These are phyloP conservation scores for Felis chaus DNA, from an alignment of 2,113 vertebrate species.

Conservation along the genomic window DNA sequence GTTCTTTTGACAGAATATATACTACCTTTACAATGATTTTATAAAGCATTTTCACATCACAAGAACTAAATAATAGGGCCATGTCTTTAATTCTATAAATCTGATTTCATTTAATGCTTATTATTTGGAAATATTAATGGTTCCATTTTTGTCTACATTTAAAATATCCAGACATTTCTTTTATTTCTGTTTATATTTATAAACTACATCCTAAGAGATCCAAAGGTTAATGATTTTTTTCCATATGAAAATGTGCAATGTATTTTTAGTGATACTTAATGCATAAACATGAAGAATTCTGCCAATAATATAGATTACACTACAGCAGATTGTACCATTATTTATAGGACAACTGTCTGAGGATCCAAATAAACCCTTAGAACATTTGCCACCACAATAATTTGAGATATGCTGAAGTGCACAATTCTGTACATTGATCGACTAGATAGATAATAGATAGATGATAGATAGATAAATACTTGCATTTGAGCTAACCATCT, in stretches of 20 bases:
- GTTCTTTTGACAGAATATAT: not conserved
- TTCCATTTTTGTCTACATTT: not conserved
- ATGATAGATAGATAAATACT: not conserved
- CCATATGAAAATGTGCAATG: conserved; percentile 12
- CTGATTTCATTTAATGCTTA: not conserved
- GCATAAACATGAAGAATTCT: conserved; percentile 61
- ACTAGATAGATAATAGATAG: not conserved
- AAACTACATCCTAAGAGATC: not conserved
- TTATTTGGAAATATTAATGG: not conserved
- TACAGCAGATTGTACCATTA: conserved; percentile 18
- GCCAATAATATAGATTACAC: conserved; percentile 58
- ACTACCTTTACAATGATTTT: not conserved
- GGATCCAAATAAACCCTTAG: conserved; percentile 31
- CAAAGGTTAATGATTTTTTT: conserved; percentile 45
- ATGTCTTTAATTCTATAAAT: not conserved
- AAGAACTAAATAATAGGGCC: not conserved
- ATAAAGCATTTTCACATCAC: not conserved
- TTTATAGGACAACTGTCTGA: conserved; percentile 60
- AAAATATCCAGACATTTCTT: not conserved
- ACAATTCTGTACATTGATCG: not conserved
- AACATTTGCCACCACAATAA: conserved; percentile 4
- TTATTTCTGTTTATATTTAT: not conserved
- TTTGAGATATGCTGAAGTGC: not conserved
- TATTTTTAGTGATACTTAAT: conserved; percentile 55
- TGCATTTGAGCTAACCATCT: not conserved